Conservation (phyloP, 1,140 invertebrate species). For the Parasteatoda tepidariorum region DNA sequence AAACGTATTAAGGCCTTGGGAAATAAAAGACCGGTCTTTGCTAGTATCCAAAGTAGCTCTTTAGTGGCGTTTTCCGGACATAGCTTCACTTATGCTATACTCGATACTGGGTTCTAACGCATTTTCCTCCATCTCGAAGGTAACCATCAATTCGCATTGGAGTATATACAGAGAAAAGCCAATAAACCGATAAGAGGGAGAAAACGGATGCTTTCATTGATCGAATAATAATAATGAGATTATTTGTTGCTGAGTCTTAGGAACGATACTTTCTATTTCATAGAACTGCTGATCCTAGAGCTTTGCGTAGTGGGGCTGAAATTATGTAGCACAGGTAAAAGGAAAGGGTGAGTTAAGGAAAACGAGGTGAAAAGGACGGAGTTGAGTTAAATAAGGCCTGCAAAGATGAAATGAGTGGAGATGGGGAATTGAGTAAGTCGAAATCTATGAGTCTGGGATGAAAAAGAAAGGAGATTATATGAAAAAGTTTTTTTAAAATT, state of each 20-base stretch:
- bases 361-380: background rate
- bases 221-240: conserved; percentile 55
- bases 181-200: conserved; percentile 57
- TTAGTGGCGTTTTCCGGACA: conserved; percentile 11
- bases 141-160: conserved; percentile 36
- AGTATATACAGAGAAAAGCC: conserved; percentile 27
- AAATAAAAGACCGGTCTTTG: background rate
- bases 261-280: conserved; percentile 49
- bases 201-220: conserved; percentile 52
- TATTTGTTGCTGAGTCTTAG: conserved; percentile 51
- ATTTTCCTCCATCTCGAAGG: conserved; percentile 26
- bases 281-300: conserved; percentile 16
- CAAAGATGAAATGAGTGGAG: background rate
- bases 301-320: conserved; percentile 21
- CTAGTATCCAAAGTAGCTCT: background rate
- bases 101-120: conserved; percentile 20
- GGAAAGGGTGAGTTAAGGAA: background rate
- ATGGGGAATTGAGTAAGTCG: no score
- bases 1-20: conserved; percentile 1
- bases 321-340: background rate
- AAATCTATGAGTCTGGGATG: no score
- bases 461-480: no score
- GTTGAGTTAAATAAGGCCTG: background rate
- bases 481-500: no score
- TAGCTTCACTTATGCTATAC: background rate